A percentile compares a stretch with the other conserved stretches of the same genome.
Conservation (phyloP, 2,888 invertebrate genomes). For the Rapana venosa region DNA sequence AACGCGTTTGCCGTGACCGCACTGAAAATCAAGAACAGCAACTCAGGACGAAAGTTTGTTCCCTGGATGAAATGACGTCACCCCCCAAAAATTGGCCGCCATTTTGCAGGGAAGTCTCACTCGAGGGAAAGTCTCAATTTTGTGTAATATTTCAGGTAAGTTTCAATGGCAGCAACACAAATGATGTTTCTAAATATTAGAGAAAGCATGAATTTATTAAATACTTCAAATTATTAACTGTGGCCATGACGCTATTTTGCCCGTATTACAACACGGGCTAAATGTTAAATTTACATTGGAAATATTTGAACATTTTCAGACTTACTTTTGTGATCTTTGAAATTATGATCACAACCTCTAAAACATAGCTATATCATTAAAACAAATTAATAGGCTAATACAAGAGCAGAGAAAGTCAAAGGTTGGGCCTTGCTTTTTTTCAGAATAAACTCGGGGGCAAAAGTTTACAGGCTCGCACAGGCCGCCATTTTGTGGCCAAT, state of each 20-base stretch:
- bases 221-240: background rate
- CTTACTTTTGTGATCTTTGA: too few species aligned
- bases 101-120: slow-evolving; percentile 6
- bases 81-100: background rate
- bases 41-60: background rate
- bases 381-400: background rate
- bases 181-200: background rate
- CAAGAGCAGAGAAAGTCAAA: background rate
- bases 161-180: background rate
- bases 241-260: slow-evolving; percentile 33
- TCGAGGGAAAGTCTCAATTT: background rate
- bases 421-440: background rate
- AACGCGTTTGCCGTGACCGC: background rate
- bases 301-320: slow-evolving; percentile 1
- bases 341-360: background rate
- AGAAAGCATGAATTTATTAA: background rate
- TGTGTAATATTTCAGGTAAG: background rate
- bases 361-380: background rate
- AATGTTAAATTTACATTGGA: slow-evolving; percentile 39
- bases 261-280: slow-evolving; percentile 43
- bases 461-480: slow-evolving; percentile 43
- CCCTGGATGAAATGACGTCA: background rate
- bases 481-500: slow-evolving; percentile 47
- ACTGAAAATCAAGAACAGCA: background rate
- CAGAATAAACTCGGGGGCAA: slow-evolving; percentile 34